These are phyloP conservation scores for Yasuhikotakia modesta DNA, from an alignment of 2,797 vertebrate species.

Conservation along the genomic window DNA sequence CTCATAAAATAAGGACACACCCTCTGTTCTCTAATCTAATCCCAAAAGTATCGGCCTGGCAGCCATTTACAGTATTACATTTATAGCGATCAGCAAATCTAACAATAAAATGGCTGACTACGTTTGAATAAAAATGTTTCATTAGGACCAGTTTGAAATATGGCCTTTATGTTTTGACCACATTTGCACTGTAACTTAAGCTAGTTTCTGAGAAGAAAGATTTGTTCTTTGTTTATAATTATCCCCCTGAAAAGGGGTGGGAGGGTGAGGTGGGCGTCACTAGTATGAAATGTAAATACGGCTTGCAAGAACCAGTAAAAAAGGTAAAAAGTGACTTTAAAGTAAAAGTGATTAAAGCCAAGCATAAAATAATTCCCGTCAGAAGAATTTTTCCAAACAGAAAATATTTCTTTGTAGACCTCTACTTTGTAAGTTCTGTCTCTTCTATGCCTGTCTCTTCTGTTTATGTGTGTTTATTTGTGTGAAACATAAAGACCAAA, in stretches of 20 bases:
- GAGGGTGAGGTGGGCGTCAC: too few species aligned
- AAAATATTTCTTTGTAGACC: not conserved
- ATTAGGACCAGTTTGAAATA: not conserved
- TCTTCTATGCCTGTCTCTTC: not conserved
- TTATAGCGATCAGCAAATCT: not conserved
- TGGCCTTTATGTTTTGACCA: not conserved
- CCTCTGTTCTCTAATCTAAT: not conserved
- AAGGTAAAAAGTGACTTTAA: too few species aligned
- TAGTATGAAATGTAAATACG: too few species aligned
- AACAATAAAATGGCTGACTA: constrained; percentile 1
- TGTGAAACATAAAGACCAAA: constrained; percentile 10
- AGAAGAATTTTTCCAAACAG: too few species aligned
- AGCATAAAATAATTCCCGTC: too few species aligned
- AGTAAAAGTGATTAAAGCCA: too few species aligned
- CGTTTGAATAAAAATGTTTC: not conserved
- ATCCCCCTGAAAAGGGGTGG: too few species aligned
- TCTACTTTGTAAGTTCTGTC: not conserved
- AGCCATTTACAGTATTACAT: not conserved
- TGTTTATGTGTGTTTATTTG: not conserved
- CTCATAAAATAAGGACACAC: too few species aligned
- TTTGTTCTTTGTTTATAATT: too few species aligned
- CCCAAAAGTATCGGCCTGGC: not conserved
- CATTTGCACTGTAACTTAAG: not conserved
- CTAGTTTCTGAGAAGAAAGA: not conserved
- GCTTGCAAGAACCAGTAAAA: too few species aligned